Base-by-base conservation (phyloP, 2,797 vertebrate genomes). In the Centroberyx gerrardi region DNA sequence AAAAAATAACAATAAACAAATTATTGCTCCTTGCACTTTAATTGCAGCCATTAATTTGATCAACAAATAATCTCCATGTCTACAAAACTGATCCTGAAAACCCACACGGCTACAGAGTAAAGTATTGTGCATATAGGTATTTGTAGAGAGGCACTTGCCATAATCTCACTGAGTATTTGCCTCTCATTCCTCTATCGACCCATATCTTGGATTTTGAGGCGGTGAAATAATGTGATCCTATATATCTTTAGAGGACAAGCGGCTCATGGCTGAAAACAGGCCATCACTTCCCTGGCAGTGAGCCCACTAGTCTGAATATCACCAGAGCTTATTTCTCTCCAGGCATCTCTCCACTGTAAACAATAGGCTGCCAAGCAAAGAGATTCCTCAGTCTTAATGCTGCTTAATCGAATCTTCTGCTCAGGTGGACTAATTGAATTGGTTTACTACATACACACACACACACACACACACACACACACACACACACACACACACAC, bases 341-440 rank as follows among this genome's bases (percentile, higher is more conserved):
- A 42, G 88, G 75, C 75, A 18, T 76, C 75, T 70, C 72, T 78
- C 80, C 73, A 75, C 63, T 72, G 77, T 88, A 83, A 89, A 86
- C 90, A 91, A 80, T 42, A 18, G 29, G 78, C 84, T 88, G 81
- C 84, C 84, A 80, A 74, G 72, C 62, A 74, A 74, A 87, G 79
- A 84, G 55, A 83, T 82, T 73, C 72, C 82, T 85, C 62, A 70
- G 68, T 86, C 80, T 74, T 84, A 79, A 86, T 74, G 65, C 68
- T 62, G 68, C 72, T 70, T 89, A 82, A 91, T 91, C 55, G 61
- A 92, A 91, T 85, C 72, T 54, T 70, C 80, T 76, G 81, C 82
- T 82, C 77, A 53, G 62, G 83, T 73, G 49, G 28, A 82, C 85
- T 90, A 91, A 92, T 90, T 88, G 77, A 92, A 89, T 87, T 75